A percentile compares a stretch with the other conserved stretches of the same genome.
phyloP scores from a whole-genome alignment of 1,140 invertebrate species.

The Proctacanthus coquilletti region DNA sequence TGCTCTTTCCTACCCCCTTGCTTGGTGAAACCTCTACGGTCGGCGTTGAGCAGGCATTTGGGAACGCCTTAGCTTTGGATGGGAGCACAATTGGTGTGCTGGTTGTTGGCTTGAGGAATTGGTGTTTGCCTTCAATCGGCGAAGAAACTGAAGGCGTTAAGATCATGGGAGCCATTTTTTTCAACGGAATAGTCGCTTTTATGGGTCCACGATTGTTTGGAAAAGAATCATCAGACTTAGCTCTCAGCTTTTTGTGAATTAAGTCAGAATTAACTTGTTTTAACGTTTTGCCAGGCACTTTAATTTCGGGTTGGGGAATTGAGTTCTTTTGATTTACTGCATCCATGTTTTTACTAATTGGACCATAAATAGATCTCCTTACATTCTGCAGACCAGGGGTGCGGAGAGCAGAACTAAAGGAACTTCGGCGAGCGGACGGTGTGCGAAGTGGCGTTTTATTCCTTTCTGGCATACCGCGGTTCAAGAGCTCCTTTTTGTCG shows the following conservation, averaged over 20 bases:
- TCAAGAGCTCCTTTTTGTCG: no score
- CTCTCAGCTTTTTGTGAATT: neutral
- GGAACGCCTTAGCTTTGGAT: no score
- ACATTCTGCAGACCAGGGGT: neutral
- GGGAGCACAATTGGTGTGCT: no score
- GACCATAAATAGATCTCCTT: neutral
- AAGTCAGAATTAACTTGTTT: neutral
- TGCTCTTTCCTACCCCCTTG: no score
- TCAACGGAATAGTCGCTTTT: neutral
- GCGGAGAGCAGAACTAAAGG: neutral
- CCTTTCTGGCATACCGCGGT: neutral
- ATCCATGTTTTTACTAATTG: neutral
- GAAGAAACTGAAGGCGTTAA: no score
- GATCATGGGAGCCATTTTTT: no score
- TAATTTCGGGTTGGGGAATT: neutral
- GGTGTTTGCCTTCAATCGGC: no score
- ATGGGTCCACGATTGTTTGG: neutral
- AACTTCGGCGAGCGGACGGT: neutral
- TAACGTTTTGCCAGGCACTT: neutral
- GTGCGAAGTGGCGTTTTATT: neutral
- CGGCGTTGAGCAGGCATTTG: no score
- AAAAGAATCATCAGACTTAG: neutral
- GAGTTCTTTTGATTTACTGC: neutral
- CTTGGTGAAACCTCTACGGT: no score
- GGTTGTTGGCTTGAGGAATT: no score